Base-by-base conservation (phyloP, 2,113 vertebrate genomes). In the Procavia capensis region DNA sequence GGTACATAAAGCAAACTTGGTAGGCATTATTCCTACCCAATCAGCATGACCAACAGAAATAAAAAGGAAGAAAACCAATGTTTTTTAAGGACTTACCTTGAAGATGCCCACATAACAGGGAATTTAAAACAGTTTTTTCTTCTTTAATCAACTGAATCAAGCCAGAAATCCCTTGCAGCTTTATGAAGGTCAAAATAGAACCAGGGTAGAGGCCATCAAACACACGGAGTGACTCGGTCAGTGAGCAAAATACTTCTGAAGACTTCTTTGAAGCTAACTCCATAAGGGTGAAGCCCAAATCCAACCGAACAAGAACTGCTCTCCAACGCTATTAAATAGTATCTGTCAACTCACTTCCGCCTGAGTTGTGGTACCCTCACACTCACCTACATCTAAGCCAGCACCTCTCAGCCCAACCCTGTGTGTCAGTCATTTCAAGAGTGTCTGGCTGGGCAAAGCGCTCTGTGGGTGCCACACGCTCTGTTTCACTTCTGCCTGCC, bases 161-260 rank as follows among this genome's bases (percentile, higher is more conserved):
- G 64, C 31, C 91, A 82, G 41, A 75, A 59, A 74, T 94, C 82
- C n/a, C 25, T 59, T 63, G 25, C 10, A 11, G 80, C 45, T 94
- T 90, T 79, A 36, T 50, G 41, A 91, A 94, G 80, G 92, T 45
- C 93, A 89, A 34, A 66, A n/a, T n/a, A 93, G 72, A 94, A 83
- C 24, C 19, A 88, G 85, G 68, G 19, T 11, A 19, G n/a, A 92
- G 70, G 61, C n/a, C 82, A 82, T 41, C 43, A 80, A 82, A 72
- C 43, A 57, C 39, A 79, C 1, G 27, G 24, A 50, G 27, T 16
- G 84, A 64, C 63, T 91, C 74, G 8, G 66, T 17, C 41, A 80
- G 31, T 36, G 57, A 9, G 29, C 76, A 85, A 45, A 87, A 76
- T 17, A 57, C 70, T 85, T 84, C 41, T 82, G 31, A 88, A 36